These are phyloP conservation scores for Dryococelus australis DNA, from an alignment of 2,888 invertebrate species.

Conservation along the genomic window DNA sequence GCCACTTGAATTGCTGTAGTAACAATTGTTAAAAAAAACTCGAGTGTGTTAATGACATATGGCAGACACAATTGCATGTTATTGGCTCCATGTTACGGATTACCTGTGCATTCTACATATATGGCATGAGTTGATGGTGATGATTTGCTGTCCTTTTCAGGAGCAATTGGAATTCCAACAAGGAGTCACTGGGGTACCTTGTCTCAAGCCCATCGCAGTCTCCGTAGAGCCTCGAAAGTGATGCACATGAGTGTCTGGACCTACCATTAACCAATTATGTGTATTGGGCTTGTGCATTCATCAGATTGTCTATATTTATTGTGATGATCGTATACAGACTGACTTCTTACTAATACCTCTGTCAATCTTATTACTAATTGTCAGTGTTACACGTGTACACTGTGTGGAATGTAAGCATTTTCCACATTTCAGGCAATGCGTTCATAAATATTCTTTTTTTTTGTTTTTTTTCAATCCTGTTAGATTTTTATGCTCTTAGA, in stretches of 20 bases:
- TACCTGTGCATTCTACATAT: too few species aligned
- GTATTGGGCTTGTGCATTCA: background rate
- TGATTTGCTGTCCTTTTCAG: background rate
- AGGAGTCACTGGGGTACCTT: background rate
- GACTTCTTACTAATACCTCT: background rate
- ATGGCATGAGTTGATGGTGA: background rate
- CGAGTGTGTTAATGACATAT: too few species aligned
- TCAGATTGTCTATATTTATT: background rate
- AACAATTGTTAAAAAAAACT: too few species aligned
- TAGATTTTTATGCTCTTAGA: background rate
- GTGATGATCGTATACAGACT: background rate
- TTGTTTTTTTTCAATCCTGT: background rate
- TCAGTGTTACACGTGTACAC: background rate
- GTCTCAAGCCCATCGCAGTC: background rate
- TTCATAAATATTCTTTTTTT: background rate
- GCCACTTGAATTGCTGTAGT: too few species aligned
- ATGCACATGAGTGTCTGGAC: background rate
- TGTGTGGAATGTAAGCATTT: too few species aligned
- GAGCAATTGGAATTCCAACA: background rate
- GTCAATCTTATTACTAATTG: background rate
- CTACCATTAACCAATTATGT: background rate
- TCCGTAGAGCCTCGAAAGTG: background rate
- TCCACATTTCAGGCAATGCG: background rate
- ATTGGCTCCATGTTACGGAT: too few species aligned
- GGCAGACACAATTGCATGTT: too few species aligned